phyloP scores from a whole-genome alignment of 2,797 vertebrate genomes.

The Hydrolagus colliei region DNA sequence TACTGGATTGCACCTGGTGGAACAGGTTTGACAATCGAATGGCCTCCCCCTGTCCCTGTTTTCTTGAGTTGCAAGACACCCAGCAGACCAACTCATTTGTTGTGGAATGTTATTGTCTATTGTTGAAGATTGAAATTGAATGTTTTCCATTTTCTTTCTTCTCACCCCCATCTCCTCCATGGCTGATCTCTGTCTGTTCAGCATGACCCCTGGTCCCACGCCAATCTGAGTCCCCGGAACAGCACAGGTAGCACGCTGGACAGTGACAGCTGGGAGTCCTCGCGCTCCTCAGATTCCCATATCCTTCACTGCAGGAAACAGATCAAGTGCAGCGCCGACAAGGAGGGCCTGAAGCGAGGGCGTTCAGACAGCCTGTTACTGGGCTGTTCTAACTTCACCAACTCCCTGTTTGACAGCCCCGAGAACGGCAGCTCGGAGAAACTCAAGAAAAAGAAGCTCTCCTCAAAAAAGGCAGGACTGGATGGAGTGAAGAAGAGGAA shows the following conservation, averaged over 20 bases:
- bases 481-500: not conserved
- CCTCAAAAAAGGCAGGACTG: not conserved
- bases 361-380: not conserved
- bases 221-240: conserved; percentile 33
- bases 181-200: not conserved
- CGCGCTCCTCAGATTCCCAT: conserved; percentile 14
- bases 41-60: too few species aligned
- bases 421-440: not conserved
- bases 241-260: conserved; percentile 34
- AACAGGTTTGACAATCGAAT: too few species aligned
- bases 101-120: too few species aligned
- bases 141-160: not conserved
- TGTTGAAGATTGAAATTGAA: not conserved
- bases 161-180: not conserved
- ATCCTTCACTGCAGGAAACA: conserved; percentile 11
- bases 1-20: too few species aligned
- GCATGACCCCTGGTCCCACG: conserved; percentile 36
- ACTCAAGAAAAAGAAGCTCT: conserved; percentile 5
- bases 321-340: not conserved
- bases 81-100: too few species aligned
- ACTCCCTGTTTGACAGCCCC: not conserved
- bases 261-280: conserved; percentile 35
- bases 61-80: too few species aligned
- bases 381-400: not conserved
- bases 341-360: conserved; percentile 5